Evolutionary conservation across 1,140 invertebrate genomes (phyloP), one percentile per base, ranked within the genome.

Genomic region (Lordiphosa stackelbergi): DNA sequence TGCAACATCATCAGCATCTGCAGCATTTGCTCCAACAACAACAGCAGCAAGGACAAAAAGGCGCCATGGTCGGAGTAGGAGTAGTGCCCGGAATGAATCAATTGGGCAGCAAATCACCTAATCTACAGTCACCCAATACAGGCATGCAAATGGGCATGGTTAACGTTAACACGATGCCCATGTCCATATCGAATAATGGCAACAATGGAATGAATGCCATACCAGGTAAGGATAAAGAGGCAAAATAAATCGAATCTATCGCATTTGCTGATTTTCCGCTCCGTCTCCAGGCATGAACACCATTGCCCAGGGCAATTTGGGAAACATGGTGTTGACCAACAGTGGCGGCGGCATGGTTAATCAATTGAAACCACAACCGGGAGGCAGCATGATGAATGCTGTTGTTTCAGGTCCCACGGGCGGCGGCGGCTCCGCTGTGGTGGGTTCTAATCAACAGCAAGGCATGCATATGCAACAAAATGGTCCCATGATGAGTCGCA

Each of bases 101-200:
- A 68, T 89, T 94, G 83, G 93, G 93, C 60, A 95, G 90, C 87
- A 95, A 94, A 81, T 94, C 93, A 87, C 93, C 93, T 42, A 95
- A 93, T 75, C 89, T 95, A 86, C 94, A 95, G 87, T 95, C 94
- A 40, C 93, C 94, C 43, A 93, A 93, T 8, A 94, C 95, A 83
- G 90, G 88, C 73, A 86, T 92, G 77, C 74, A 90, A 69, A 91
- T 91, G 87, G 90, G 90, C 69, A 89, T 90, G 58, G 90, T 89
- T 59, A 91, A 90, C 85, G 90, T 89, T 60, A 91, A 90, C 85
- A 89, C 90, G 36, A 91, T 92, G 73, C 89, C 91, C 12, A 91
- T 91, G 89, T 90, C 89, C 16, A 92, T 92, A 88, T 90, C 91
- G 45, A 90, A 90, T 83, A 90, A 90, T 75, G 91, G 91, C 34